Conservation (phyloP, 2,113 vertebrate species). For the Paradoxurus hermaphroditus region DNA sequence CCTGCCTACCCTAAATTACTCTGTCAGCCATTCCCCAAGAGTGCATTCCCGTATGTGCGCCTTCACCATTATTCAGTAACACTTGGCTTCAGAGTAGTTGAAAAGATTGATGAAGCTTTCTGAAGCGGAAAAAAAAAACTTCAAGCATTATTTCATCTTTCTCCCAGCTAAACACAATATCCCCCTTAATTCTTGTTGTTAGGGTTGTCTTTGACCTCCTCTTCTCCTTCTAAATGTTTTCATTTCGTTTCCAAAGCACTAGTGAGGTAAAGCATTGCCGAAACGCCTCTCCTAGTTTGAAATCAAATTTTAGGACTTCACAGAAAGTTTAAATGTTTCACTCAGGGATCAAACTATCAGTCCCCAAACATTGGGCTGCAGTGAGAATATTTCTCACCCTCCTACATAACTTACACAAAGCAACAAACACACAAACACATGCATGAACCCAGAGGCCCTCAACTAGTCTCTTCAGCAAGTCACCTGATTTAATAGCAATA, state of each 20-base stretch:
- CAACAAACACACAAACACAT: neutral
- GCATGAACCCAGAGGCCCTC: neutral
- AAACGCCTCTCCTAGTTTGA: conserved; percentile 7
- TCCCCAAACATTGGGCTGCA: neutral
- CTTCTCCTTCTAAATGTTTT: neutral
- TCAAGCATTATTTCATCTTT: neutral
- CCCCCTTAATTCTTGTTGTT: neutral
- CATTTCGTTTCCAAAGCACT: neutral
- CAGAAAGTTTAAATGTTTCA: conserved; percentile 26
- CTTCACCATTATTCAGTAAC: neutral
- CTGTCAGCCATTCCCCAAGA: neutral
- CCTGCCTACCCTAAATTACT: conserved; percentile 4
- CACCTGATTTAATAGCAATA: neutral
- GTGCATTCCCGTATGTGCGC: neutral
- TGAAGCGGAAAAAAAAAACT: neutral
- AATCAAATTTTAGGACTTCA: conserved; percentile 31
- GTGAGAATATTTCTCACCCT: neutral
- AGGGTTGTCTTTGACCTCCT: neutral
- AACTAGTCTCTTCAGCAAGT: neutral
- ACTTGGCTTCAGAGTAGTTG: neutral
- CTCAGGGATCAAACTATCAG: neutral
- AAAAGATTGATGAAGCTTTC: conserved; percentile 19
- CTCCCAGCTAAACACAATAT: neutral
- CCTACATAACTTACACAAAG: neutral
- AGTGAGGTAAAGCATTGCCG: neutral